Conservation (phyloP, 1,140 invertebrate genomes). For the Drosophila subpulchrella region DNA sequence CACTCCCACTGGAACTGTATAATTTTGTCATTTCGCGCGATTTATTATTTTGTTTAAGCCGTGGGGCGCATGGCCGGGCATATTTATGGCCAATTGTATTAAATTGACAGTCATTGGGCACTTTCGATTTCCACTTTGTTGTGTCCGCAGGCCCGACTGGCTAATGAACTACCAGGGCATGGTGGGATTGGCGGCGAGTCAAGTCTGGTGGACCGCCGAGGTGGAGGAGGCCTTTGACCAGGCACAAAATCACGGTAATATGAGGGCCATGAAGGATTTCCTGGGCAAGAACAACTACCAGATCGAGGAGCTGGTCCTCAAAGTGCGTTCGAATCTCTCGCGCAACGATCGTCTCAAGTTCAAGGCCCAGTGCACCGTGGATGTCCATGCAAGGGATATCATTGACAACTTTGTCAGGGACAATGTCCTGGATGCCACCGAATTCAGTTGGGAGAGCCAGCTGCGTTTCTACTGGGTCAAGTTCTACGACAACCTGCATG, state of each 20-base stretch:
- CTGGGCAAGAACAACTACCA: conserved; percentile 91
- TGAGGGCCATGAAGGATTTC: conserved; percentile 95
- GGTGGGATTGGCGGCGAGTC: conserved; percentile 93
- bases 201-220: conserved; percentile 97
- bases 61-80: conserved; percentile 55
- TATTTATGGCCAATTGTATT: conserved; percentile 83
- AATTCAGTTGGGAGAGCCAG: conserved; percentile 97
- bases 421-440: conserved; percentile 91
- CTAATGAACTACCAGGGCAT: conserved; percentile 95
- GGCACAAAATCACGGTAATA: conserved; percentile 89
- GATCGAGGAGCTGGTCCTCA: conserved; percentile 92
- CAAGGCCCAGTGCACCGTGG: conserved; percentile 94
- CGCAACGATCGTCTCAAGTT: conserved; percentile 94
- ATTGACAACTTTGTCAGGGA: conserved; percentile 94
- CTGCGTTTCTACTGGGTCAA: conserved; percentile 96
- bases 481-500: conserved; percentile 91
- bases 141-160: conserved; percentile 88
- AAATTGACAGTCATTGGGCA: conserved; percentile 80
- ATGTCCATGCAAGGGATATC: conserved; percentile 95
- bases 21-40: conserved; percentile 84
- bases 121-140: conserved; percentile 64
- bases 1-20: conserved; percentile 61
- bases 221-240: conserved; percentile 94
- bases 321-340: conserved; percentile 87
- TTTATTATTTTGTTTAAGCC: conserved; percentile 82